Evolutionary conservation across 2,797 vertebrate genomes (phyloP).

Genomic region (Lacerta bilineata): DNA sequence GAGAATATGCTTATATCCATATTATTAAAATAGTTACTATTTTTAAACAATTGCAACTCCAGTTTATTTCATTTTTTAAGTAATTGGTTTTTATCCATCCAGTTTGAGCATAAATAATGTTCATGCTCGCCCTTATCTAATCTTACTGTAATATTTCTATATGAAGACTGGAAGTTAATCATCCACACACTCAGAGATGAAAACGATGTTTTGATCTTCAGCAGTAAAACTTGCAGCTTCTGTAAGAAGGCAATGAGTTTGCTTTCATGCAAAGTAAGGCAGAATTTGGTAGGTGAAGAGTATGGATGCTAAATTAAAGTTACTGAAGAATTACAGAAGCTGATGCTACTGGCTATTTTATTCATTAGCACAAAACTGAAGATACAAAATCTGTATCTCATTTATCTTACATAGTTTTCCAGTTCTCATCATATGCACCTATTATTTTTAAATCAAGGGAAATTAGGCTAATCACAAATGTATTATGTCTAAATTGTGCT

Average conservation of each 20-base stretch:
- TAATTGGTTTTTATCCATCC: too few species aligned
- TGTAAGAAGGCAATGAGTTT: constrained; percentile 64
- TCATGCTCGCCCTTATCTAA: neutral
- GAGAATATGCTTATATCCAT: too few species aligned
- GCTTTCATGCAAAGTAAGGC: neutral
- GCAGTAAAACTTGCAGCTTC: constrained; percentile 36
- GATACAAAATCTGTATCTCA: neutral
- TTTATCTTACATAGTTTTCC: neutral
- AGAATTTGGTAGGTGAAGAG: neutral
- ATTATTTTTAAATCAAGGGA: constrained; percentile 4
- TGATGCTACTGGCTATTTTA: neutral
- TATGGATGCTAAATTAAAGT: neutral
- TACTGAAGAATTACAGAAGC: neutral
- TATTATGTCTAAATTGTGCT: neutral
- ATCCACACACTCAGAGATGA: constrained; percentile 35
- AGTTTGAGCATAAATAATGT: neutral
- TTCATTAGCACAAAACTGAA: neutral
- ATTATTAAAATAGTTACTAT: too few species aligned
- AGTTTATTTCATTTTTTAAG: too few species aligned
- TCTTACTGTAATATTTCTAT: constrained; percentile 38
- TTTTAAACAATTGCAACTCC: too few species aligned
- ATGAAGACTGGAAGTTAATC: constrained; percentile 18
- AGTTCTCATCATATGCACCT: neutral
- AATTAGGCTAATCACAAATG: neutral
- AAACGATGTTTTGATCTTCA: constrained; percentile 57